Percentiles rank a stretch among this genome's conserved stretches.
Conservation (phyloP, 2,797 vertebrate species). For the Sebastes oblongus region DNA sequence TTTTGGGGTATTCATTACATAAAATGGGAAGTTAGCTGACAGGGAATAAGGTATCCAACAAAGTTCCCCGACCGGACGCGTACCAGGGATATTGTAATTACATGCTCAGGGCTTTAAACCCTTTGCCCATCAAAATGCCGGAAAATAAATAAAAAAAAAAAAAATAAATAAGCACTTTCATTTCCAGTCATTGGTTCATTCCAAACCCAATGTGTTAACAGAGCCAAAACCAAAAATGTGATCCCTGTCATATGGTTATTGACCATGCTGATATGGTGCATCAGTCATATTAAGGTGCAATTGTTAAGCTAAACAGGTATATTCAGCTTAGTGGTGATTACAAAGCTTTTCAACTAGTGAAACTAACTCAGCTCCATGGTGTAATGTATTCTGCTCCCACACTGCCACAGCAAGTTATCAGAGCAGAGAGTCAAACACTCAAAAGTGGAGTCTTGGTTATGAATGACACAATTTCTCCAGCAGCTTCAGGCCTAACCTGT, state of each 20-base stretch:
- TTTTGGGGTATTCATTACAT: neutral
- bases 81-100: neutral
- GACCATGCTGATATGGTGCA: neutral
- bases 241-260: neutral
- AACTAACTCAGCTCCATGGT: neutral
- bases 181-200: neutral
- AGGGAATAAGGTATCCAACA: neutral
- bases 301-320: neutral
- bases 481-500: neutral
- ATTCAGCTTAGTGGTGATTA: neutral
- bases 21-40: neutral
- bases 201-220: neutral
- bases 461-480: slow-evolving; percentile 20
- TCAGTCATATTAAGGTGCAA: neutral
- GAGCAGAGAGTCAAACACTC: neutral
- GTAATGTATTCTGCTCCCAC: neutral
- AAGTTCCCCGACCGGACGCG: neutral
- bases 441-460: neutral
- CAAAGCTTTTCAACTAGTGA: neutral
- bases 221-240: neutral
- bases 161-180: neutral
- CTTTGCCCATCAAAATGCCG: too few relatives aligned
- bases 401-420: neutral
- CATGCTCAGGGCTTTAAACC: neutral
- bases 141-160: too few relatives aligned